A percentile compares a stretch with the other conserved stretches of the same genome.
phyloP scores from a whole-genome alignment of 2,888 invertebrate species.

The Tetragonisca angustula region DNA sequence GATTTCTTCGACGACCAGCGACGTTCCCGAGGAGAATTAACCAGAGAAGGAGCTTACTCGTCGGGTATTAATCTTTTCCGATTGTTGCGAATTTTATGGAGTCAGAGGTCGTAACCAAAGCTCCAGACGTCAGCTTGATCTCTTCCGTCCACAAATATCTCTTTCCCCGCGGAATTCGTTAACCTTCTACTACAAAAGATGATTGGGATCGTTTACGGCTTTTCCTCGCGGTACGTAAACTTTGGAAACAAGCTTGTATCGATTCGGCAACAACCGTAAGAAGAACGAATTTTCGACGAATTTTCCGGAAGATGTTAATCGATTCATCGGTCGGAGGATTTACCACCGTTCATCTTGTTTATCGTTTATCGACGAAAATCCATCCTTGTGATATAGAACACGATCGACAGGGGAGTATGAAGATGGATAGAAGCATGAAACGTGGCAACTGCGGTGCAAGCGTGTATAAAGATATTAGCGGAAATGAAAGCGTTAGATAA shows the following conservation, averaged over 20 bases:
- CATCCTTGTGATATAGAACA: neutral
- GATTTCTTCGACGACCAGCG: neutral
- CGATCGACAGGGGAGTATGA: neutral
- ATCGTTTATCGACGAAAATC: neutral
- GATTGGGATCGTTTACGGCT: neutral
- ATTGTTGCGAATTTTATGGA: conserved; percentile 2
- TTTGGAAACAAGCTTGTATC: conserved; percentile 6
- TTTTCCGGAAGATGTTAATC: neutral
- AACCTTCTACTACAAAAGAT: neutral
- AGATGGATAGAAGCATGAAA: neutral
- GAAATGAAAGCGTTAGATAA: neutral
- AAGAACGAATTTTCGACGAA: neutral
- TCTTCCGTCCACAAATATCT: neutral
- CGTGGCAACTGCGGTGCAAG: neutral
- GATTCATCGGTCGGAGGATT: neutral
- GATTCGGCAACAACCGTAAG: neutral
- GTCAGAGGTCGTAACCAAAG: neutral
- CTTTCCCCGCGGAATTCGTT: neutral
- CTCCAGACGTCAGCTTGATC: neutral
- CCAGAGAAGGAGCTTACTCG: neutral
- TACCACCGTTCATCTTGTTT: neutral
- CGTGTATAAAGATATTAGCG: neutral
- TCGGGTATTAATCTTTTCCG: neutral
- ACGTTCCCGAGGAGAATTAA: neutral
- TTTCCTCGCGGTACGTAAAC: neutral